Evolutionary conservation across 2,113 vertebrate species (phyloP).

Genomic region (Hassar affinis): DNA sequence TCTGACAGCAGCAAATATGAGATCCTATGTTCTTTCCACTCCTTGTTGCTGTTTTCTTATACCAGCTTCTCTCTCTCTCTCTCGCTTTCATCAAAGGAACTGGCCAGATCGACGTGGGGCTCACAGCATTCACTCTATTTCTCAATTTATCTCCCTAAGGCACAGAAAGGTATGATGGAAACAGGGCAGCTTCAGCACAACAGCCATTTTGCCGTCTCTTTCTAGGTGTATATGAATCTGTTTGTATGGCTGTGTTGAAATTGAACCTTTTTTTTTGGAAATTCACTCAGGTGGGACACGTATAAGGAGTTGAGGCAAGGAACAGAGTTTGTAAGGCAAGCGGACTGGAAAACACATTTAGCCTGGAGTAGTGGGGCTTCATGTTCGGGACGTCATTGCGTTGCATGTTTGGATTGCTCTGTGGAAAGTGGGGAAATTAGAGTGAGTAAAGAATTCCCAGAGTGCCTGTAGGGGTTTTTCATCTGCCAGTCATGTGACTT

Average conservation of each 20-base stretch:
- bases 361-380: constrained; percentile 32
- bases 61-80: neutral
- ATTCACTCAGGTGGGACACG: neutral
- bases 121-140: constrained; percentile 4
- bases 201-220: constrained; percentile 5
- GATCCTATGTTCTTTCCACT: constrained; percentile 1
- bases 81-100: too few species aligned
- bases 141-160: constrained; percentile 2
- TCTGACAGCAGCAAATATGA: constrained; percentile 27
- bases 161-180: constrained; percentile 18
- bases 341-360: constrained; percentile 59
- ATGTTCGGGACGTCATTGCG: constrained; percentile 40
- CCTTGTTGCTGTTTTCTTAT: neutral
- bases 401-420: constrained; percentile 59
- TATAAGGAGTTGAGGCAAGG: neutral
- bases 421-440: constrained; percentile 39
- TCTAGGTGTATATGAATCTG: constrained; percentile 12
- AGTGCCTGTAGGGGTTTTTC: constrained; percentile 51
- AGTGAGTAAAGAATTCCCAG: constrained; percentile 49
- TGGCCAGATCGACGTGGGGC: too few species aligned
- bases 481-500: constrained; percentile 56
- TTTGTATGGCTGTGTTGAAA: constrained; percentile 8
- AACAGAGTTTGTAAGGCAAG: constrained; percentile 30
- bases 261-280: neutral
- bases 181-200: constrained; percentile 1